A percentile compares a stretch with the other conserved stretches of the same genome.
Evolutionary conservation across 2,113 vertebrate genomes (phyloP).

Genomic region (Propithecus coquereli): DNA sequence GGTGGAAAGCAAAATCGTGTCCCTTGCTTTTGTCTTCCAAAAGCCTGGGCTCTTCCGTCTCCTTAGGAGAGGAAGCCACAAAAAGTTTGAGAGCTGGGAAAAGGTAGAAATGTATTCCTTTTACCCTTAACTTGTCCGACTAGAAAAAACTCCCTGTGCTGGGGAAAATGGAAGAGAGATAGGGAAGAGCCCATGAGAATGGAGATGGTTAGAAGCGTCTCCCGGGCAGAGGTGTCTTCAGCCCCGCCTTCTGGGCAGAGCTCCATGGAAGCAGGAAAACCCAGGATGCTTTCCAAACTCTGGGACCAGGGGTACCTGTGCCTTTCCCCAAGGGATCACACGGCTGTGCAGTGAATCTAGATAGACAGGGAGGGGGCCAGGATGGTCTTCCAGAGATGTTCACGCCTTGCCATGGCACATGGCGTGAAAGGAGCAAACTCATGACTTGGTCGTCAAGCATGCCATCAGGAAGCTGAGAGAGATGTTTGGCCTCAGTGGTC

Average conservation of each 20-base stretch:
- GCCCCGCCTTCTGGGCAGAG: neutral
- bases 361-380: too few species aligned
- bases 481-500: neutral
- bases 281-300: neutral
- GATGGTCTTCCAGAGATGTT: neutral
- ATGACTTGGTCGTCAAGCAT: fast-evolving
- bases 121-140: neutral
- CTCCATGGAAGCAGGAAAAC: neutral
- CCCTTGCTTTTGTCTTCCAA: neutral
- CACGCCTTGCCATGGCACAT: neutral
- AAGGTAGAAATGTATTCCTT: neutral
- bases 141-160: neutral
- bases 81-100: neutral
- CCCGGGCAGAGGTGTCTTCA: too few species aligned
- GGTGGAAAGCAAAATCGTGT: neutral
- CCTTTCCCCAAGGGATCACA: neutral
- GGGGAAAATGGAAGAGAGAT: neutral
- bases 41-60: neutral
- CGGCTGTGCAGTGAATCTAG: neutral
- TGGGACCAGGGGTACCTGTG: neutral
- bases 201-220: fast-evolving
- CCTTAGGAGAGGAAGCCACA: neutral
- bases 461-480: neutral
- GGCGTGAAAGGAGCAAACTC: neutral
- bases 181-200: neutral